These are phyloP conservation scores for Halyomorpha halys DNA, from an alignment of 1,140 invertebrate species.

Conservation along the genomic window DNA sequence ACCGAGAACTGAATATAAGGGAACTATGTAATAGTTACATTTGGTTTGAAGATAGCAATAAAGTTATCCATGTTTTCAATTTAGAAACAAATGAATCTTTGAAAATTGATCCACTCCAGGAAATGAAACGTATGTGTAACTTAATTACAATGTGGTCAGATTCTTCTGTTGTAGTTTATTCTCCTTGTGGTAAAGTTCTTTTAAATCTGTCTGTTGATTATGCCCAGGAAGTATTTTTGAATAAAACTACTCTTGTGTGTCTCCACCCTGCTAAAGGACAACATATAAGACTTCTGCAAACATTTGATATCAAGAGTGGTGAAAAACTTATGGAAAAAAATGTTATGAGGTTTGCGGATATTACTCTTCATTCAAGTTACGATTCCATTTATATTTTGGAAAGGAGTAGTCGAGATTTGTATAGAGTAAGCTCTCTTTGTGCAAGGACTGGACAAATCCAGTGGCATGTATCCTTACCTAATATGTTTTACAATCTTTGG, in stretches of 20 bases:
- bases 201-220: neutral
- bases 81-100: neutral
- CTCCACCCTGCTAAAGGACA: neutral
- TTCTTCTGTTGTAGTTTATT: neutral
- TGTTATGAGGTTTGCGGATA: constrained; percentile 12
- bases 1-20: constrained; percentile 1
- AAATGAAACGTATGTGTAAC: neutral
- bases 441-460: neutral
- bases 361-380: constrained; percentile 2
- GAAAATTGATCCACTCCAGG: neutral
- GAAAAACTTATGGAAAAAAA: constrained; percentile 12
- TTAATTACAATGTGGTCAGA: constrained; percentile 1
- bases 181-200: neutral
- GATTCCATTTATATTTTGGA: constrained; percentile 9
- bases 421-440: constrained; percentile 12
- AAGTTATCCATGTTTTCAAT: neutral
- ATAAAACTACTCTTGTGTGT: constrained; percentile 8
- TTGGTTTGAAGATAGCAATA: neutral
- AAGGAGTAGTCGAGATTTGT: constrained; percentile 11
- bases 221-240: constrained; percentile 4
- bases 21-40: neutral
- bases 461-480: constrained; percentile 1
- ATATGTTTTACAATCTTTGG: constrained; percentile 13
- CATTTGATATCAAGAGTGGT: constrained; percentile 1
- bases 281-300: neutral